phyloP scores from a whole-genome alignment of 2,797 vertebrate species.

The Darevskia mixta region DNA sequence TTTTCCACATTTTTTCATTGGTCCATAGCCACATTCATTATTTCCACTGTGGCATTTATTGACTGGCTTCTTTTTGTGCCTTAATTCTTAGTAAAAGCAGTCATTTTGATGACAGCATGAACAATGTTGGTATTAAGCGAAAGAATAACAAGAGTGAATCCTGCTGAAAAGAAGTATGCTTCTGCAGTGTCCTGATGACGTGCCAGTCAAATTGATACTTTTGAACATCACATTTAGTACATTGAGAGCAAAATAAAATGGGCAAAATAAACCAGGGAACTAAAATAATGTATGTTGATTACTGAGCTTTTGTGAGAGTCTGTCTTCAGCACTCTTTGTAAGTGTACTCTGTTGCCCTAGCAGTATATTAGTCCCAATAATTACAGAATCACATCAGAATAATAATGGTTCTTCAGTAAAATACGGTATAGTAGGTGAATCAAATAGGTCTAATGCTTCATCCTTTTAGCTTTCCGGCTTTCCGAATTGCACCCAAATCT shows the following conservation, averaged over 20 bases:
- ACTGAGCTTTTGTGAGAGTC: background rate
- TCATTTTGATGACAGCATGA: conserved; percentile 14
- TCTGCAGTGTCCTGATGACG: background rate
- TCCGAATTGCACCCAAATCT: background rate
- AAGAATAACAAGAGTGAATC: background rate
- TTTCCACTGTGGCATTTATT: background rate
- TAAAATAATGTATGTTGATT: background rate
- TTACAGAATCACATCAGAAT: background rate
- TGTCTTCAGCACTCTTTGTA: background rate
- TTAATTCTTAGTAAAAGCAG: background rate
- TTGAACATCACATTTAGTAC: background rate
- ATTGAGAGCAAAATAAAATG: background rate
- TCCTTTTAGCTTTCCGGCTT: background rate
- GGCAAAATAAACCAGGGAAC: background rate
- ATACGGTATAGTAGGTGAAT: background rate
- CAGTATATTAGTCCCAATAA: background rate
- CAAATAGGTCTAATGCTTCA: background rate
- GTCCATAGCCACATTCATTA: background rate
- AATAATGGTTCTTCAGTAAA: background rate
- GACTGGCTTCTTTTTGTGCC: background rate
- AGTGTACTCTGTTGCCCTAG: background rate
- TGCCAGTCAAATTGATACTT: background rate
- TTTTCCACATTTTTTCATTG: background rate
- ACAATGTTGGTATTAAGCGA: background rate
- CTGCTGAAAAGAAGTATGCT: background rate